A percentile compares a stretch with the other conserved stretches of the same genome.
phyloP scores from a whole-genome alignment of 2,888 invertebrate species.

The Cataglyphis albicans region DNA sequence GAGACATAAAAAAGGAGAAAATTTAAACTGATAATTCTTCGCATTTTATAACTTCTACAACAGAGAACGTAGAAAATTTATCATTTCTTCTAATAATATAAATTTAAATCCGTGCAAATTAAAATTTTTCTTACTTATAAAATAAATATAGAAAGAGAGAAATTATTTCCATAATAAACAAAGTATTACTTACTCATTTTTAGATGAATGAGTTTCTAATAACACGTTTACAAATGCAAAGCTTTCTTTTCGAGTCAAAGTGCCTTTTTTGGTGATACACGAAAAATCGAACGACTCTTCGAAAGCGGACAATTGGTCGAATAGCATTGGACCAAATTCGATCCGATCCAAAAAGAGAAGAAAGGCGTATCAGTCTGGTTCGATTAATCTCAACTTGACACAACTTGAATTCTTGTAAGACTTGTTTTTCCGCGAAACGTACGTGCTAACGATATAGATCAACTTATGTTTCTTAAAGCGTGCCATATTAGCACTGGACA shows the following conservation, averaged over 20 bases:
- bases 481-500: constrained; percentile 31
- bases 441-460: constrained; percentile 55
- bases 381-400: constrained; percentile 66
- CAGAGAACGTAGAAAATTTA: background rate
- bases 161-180: background rate
- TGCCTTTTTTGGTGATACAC: background rate
- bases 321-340: constrained; percentile 15
- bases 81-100: background rate
- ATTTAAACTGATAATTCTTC: background rate
- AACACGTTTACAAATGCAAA: background rate
- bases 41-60: background rate
- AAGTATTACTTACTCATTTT: background rate
- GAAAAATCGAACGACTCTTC: constrained; percentile 34
- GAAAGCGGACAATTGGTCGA: constrained; percentile 30
- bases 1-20: background rate
- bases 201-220: background rate
- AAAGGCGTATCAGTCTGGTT: constrained; percentile 43
- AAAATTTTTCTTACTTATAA: background rate
- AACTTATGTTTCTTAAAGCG: constrained; percentile 22
- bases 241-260: constrained; percentile 18
- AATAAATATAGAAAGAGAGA: background rate
- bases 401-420: constrained; percentile 47
- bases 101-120: background rate
- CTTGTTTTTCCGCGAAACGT: constrained; percentile 60
- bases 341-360: constrained; percentile 36